Conservation (phyloP, 2,888 invertebrate species). For the Philopedon plagiatum region DNA sequence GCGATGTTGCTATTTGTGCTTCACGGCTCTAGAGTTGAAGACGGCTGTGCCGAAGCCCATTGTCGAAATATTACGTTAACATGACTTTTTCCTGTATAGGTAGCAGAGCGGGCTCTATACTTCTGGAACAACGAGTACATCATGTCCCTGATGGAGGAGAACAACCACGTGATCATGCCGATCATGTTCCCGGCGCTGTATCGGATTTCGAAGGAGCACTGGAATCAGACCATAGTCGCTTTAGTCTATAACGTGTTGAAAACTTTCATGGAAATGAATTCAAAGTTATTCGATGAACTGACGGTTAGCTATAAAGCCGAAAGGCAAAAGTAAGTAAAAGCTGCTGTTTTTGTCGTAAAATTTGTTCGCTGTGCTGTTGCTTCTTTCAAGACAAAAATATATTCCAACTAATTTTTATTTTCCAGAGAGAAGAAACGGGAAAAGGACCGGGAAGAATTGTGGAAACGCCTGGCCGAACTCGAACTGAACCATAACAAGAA, state of each 20-base stretch:
- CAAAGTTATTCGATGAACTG: conserved; percentile 98
- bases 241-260: conserved; percentile 99
- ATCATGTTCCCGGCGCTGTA: conserved; percentile 99
- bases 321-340: conserved; percentile 92
- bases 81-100: conserved; percentile 28
- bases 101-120: conserved; percentile 96
- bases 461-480: conserved; percentile 95
- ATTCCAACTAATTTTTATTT: no score
- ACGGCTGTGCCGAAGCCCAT: no score
- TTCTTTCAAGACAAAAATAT: background rate
- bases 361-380: background rate
- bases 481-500: conserved; percentile 80
- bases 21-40: no score
- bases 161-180: conserved; percentile 98
- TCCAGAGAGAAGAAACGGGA: conserved; percentile 94
- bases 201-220: conserved; percentile 99
- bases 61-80: no score
- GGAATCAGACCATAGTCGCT: conserved; percentile 99
- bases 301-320: conserved; percentile 99
- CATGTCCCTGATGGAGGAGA: conserved; percentile 98
- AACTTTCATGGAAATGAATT: conserved; percentile 99
- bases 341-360: background rate
- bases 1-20: no score
- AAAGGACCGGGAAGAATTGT: conserved; percentile 97
- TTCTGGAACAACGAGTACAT: conserved; percentile 99